Evolutionary conservation across 1,140 invertebrate genomes (phyloP).

Genomic region (Apolygus lucorum): DNA sequence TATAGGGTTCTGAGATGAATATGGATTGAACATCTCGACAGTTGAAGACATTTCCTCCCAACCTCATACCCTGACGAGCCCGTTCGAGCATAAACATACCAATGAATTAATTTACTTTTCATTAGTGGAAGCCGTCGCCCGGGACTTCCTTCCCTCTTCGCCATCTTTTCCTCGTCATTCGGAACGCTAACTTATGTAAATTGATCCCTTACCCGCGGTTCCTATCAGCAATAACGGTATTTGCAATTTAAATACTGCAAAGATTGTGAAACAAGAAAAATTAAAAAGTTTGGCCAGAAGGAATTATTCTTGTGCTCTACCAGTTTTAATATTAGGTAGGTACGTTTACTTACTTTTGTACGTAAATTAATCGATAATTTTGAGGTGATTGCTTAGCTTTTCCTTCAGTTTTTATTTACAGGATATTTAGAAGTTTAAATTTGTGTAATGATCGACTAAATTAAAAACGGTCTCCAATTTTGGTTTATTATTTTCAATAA

Average conservation of each 20-base stretch:
- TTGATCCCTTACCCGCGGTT: background rate
- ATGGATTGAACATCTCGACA: background rate
- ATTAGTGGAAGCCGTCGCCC: background rate
- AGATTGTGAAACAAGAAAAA: background rate
- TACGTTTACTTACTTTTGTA: too few species aligned
- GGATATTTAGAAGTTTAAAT: too few species aligned
- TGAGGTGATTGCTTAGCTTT: too few species aligned
- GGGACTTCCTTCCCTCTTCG: background rate
- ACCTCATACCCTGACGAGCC: background rate
- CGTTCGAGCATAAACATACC: background rate
- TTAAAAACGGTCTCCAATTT: too few species aligned
- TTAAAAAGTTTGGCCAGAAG: background rate
- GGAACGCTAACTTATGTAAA: background rate
- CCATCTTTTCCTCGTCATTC: background rate
- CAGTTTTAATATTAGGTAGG: too few species aligned
- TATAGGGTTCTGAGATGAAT: too few species aligned
- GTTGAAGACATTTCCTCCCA: background rate
- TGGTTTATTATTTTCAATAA: too few species aligned
- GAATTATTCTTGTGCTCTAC: too few species aligned
- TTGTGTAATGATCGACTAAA: too few species aligned
- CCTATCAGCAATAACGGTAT: background rate
- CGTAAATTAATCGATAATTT: too few species aligned
- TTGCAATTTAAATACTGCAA: background rate
- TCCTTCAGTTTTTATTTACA: too few species aligned
- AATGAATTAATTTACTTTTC: background rate